Conservation (phyloP, 2,797 vertebrate species). For the Poeciliopsis turneri region DNA sequence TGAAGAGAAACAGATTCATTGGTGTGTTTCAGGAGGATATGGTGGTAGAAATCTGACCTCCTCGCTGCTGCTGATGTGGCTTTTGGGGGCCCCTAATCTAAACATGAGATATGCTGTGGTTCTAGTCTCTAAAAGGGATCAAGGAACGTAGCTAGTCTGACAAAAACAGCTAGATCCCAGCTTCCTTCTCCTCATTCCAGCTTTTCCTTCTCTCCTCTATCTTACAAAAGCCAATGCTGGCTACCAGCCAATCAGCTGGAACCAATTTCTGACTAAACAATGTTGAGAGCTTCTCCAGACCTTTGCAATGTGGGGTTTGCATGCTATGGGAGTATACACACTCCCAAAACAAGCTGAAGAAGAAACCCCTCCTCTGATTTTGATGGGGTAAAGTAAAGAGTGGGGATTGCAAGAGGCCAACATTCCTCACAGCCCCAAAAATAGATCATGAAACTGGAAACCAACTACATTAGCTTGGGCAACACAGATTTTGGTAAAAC, state of each 20-base stretch:
- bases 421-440: conserved; percentile 72
- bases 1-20: conserved; percentile 53
- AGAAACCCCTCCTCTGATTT: conserved; percentile 57
- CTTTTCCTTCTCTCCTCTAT: conserved; percentile 10
- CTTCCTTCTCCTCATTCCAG: conserved; percentile 18
- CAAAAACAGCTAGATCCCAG: conserved; percentile 47
- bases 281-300: conserved; percentile 58
- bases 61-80: conserved; percentile 57
- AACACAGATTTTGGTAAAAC: conserved; percentile 51
- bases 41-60: conserved; percentile 66
- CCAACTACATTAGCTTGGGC: conserved; percentile 40
- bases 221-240: conserved; percentile 52
- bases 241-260: conserved; percentile 79
- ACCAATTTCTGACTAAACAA: conserved; percentile 72
- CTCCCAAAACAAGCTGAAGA: conserved; percentile 52
- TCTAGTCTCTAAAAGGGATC: conserved; percentile 57
- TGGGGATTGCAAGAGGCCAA: conserved; percentile 30
- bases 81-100: conserved; percentile 67
- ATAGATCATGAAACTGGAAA: conserved; percentile 61
- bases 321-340: conserved; percentile 64
- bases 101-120: conserved; percentile 63
- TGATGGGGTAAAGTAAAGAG: conserved; percentile 9
- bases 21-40: conserved; percentile 58
- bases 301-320: conserved; percentile 61
- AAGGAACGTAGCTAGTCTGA: conserved; percentile 50